phyloP scores from a whole-genome alignment of 2,888 invertebrate species.

The Mechanitis mazaeus region DNA sequence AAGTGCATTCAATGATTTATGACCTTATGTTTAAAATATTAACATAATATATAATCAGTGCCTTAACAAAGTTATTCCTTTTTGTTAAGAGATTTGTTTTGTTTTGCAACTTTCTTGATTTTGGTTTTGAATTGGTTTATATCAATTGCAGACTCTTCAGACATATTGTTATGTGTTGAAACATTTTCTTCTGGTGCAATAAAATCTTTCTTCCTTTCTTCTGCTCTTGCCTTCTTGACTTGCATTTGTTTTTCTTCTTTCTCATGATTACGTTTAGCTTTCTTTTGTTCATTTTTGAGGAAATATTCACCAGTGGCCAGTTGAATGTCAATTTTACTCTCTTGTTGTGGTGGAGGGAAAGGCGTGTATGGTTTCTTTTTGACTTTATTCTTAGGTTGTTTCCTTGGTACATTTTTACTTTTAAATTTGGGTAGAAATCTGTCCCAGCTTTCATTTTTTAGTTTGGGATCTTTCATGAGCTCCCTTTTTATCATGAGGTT shows the following conservation, averaged over 20 bases:
- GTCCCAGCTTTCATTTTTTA: conserved; percentile 97
- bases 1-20: neutral
- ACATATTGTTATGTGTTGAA: conserved; percentile 33
- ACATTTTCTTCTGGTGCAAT: conserved; percentile 84
- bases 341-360: conserved; percentile 95
- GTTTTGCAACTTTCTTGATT: conserved; percentile 79
- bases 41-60: neutral
- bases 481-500: conserved; percentile 98
- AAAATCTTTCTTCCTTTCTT: conserved; percentile 87
- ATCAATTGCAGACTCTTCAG: conserved; percentile 71
- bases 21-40: neutral
- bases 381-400: conserved; percentile 90
- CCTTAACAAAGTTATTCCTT: conserved; percentile 19
- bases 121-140: conserved; percentile 85
- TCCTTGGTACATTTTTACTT: conserved; percentile 90
- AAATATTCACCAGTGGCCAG: conserved; percentile 98
- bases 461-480: conserved; percentile 92
- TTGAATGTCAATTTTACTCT: conserved; percentile 95
- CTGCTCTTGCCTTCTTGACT: conserved; percentile 83
- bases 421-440: conserved; percentile 96
- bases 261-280: conserved; percentile 82
- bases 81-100: conserved; percentile 43
- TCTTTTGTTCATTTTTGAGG: conserved; percentile 89
- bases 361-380: conserved; percentile 97
- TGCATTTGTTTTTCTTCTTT: conserved; percentile 86